Evolutionary conservation across 92 coral and sea anemone species (phyloP), one percentile per base, ranked within the genome.

Genomic region (Porites evermanni): DNA sequence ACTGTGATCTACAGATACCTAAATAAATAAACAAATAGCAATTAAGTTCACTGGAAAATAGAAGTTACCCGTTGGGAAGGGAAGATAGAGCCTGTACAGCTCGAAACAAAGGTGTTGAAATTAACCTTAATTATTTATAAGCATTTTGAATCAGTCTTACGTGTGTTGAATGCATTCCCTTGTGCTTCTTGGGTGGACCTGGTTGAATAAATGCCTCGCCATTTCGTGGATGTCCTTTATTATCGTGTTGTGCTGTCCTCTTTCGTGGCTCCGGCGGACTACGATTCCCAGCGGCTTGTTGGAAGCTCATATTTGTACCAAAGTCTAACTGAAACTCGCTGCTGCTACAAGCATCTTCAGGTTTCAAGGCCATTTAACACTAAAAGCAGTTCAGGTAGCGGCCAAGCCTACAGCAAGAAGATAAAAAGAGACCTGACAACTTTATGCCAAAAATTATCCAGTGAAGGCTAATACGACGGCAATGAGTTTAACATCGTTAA

Each of bases 121-220:
- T 7, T 69, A 13, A 24, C 52, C 44, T 54, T 17, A 29, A 29
- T 29, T 1, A 74, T 18, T 1, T 12, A 12, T 29, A 58, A 26
- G 20, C 52, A 12, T 10, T 23, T 11, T 24, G 1, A 21, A 9
- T 9, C 1, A 38, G 8, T 18, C 83, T 75, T 77, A 85, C 88
- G 7, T 77, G 72, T 23, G 77, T 26, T 67, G 81, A 24, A 67
- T 53, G 77, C 8, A 44, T 12, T 11, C 58, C 70, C 68, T 85
- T 85, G n/a, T 85, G 88, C 53, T 85, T 85, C 83, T 85, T 85
- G 14, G 83, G 82, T 21, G 83, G 83, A 29, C 67, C 83, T 12
- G 88, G 88, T 59, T 75, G 83, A 53, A 85, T 60, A 77, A 85
- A 85, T 32, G 69, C 18, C 53, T 85, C 88, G 7, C 77, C 83